Conservation (phyloP, 2,888 invertebrate species). For the Megaustenia siamemsis region DNA sequence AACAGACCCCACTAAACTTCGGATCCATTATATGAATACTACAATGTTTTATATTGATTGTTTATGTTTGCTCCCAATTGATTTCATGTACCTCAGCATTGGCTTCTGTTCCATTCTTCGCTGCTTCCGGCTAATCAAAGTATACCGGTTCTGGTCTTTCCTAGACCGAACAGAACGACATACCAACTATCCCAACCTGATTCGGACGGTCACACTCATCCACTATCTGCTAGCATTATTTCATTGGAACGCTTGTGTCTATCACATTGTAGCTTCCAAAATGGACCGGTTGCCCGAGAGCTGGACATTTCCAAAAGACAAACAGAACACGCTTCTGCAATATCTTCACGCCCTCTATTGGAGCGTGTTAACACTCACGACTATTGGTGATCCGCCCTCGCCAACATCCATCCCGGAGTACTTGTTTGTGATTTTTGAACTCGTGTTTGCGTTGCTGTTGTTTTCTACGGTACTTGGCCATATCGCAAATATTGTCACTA, state of each 20-base stretch:
- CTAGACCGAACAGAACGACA: conserved; percentile 98
- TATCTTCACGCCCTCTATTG: conserved; percentile 99
- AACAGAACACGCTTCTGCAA: conserved; percentile 83
- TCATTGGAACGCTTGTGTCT: conserved; percentile 99
- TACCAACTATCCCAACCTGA: conserved; percentile 98
- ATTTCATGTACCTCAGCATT: conserved; percentile 98
- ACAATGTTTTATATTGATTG: conserved; percentile 99
- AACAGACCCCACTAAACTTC: conserved; percentile 94
- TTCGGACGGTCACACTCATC: conserved; percentile 79
- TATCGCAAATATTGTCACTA: conserved; percentile 98
- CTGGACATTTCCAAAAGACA: conserved; percentile 73
- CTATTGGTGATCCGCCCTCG: conserved; percentile 94
- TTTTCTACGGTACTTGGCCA: conserved; percentile 98
- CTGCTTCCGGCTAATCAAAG: conserved; percentile 96
- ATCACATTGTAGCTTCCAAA: conserved; percentile 86
- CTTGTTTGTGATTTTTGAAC: conserved; percentile 95
- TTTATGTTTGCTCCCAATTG: conserved; percentile 96
- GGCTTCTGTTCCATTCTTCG: conserved; percentile 95
- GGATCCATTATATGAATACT: conserved; percentile 98
- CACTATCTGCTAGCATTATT: conserved; percentile 98
- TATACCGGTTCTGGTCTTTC: conserved; percentile 98
- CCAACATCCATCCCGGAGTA: conserved; percentile 96
- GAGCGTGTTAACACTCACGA: conserved; percentile 97
- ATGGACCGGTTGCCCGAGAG: conserved; percentile 82
- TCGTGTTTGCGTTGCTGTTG: conserved; percentile 94